phyloP scores from a whole-genome alignment of 2,113 vertebrate species.

The Crypturellus undulatus region DNA sequence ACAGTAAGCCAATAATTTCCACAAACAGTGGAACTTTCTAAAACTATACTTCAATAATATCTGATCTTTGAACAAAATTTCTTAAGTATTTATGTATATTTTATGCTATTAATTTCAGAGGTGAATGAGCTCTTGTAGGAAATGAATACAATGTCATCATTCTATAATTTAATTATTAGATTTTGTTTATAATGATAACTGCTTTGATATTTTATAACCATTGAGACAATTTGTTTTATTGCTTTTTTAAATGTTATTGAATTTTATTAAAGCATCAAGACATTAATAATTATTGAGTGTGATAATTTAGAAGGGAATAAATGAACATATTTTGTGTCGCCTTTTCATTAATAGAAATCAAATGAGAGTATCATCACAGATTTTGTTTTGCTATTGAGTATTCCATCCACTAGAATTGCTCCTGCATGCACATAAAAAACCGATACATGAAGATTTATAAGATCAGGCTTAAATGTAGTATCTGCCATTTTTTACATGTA shows the following conservation, averaged over 20 bases:
- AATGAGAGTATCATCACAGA: conserved; percentile 16
- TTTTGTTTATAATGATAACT: conserved; percentile 38
- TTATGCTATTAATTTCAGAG: not conserved
- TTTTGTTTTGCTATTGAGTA: conserved; percentile 7
- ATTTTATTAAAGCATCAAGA: conserved; percentile 34
- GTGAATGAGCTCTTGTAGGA: not conserved
- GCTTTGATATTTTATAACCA: conserved; percentile 32
- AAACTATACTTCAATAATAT: not conserved
- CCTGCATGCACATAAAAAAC: not conserved
- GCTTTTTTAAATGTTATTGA: conserved; percentile 23
- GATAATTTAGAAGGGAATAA: conserved; percentile 36
- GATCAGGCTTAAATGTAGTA: not conserved
- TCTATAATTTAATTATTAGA: not conserved
- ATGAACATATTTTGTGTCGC: conserved; percentile 3
- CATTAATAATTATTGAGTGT: conserved; percentile 30
- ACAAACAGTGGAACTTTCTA: not conserved
- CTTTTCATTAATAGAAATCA: conserved; percentile 45
- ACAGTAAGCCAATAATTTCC: not conserved
- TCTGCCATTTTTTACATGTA: not conserved
- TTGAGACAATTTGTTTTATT: conserved; percentile 10
- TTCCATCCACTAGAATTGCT: conserved; percentile 2
- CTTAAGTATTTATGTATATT: not conserved
- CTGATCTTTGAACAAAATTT: not conserved
- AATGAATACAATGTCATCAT: not conserved
- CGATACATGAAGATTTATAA: conserved; percentile 1